Base-by-base conservation (phyloP, 2,797 vertebrate species). In the Aphelocoma californica region DNA sequence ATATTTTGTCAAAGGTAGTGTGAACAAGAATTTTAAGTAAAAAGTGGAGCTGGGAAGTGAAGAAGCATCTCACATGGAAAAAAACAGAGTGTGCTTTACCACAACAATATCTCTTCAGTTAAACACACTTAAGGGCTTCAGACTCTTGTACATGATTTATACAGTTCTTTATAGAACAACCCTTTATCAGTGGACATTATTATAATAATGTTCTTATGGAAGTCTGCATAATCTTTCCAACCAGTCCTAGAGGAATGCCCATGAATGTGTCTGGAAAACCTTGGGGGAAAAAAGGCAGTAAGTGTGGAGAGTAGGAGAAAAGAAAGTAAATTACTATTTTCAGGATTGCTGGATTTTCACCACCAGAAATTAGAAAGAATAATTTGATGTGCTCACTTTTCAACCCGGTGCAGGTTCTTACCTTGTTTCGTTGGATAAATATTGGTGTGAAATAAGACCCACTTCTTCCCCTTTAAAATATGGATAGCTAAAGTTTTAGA, bases 211-310 rank as follows among this genome's bases (percentile, higher is more conserved):
- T 71, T 88, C 54, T 74, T 51, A 29, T 4, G 32, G 58, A 87
- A 81, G n/a, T 48, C 51, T 57, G 16, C 12, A 19, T 40, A 24
- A 11, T 75, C 23, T 87, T 71, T 81, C 40, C 40, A 67, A 51
- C 2, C 9, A 40, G 10, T 38, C 17, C 23, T 29, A 66, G 25
- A 85, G 61, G 36, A 24, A 60, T 71, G 17, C 25, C 57, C 57
- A 20, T 18, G 12, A 62, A 61, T 12, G 2, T 20, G 23, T n/a
- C 36, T 62, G 12, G 28, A 71, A 93, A 78, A 67, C 40, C 25
- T 23, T 34, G 25, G n/a, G 18, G 0, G 2, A 51, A 47, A 56
- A 70, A 62, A 34, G 8, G 38, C 1, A 5, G 14, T 24, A 58
- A 7, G 7, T 65, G 7, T 72, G 9, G 3, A 34, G 28, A 6